These are phyloP conservation scores for Platorchestia sp. DNA, from an alignment of 1,140 invertebrate species.

Conservation along the genomic window DNA sequence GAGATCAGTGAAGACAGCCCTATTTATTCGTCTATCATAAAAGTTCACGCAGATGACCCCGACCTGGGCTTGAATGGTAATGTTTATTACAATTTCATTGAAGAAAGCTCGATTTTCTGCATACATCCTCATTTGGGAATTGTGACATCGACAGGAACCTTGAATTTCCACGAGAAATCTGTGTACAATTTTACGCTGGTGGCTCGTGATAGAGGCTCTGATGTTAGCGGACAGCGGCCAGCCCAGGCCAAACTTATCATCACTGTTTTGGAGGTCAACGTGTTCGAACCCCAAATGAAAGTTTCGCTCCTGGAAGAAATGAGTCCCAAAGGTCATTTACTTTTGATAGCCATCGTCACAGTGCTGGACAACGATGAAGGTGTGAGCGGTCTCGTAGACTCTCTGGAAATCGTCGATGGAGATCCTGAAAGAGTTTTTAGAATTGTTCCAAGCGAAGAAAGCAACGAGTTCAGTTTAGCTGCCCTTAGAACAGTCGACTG, in stretches of 20 bases:
- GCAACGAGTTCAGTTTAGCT: constrained; percentile 74
- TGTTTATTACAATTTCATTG: constrained; percentile 92
- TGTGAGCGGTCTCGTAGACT: constrained; percentile 84
- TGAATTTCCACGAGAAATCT: constrained; percentile 79
- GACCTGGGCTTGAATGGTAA: constrained; percentile 94
- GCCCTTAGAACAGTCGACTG: constrained; percentile 83
- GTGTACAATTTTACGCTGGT: constrained; percentile 83
- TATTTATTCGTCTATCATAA: constrained; percentile 77
- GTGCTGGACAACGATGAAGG: constrained; percentile 87
- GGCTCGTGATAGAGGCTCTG: constrained; percentile 83
- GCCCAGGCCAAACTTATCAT: constrained; percentile 48
- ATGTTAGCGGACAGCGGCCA: not conserved
- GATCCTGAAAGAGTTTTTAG: constrained; percentile 89
- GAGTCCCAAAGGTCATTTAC: constrained; percentile 31
- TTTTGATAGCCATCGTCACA: constrained; percentile 43
- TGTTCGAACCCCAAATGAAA: constrained; percentile 50
- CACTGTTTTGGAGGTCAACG: constrained; percentile 49
- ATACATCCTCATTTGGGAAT: constrained; percentile 92
- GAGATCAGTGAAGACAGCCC: constrained; percentile 88
- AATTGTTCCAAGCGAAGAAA: constrained; percentile 71
- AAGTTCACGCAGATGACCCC: constrained; percentile 87
- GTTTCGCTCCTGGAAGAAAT: constrained; percentile 53
- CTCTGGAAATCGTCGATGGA: constrained; percentile 88
- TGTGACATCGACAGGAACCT: constrained; percentile 84
- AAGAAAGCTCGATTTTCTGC: constrained; percentile 86